Evolutionary conservation across 37 sponge, comb jelly and placozoan genomes (phyloP).

Genomic region (Axinella damicornis): DNA sequence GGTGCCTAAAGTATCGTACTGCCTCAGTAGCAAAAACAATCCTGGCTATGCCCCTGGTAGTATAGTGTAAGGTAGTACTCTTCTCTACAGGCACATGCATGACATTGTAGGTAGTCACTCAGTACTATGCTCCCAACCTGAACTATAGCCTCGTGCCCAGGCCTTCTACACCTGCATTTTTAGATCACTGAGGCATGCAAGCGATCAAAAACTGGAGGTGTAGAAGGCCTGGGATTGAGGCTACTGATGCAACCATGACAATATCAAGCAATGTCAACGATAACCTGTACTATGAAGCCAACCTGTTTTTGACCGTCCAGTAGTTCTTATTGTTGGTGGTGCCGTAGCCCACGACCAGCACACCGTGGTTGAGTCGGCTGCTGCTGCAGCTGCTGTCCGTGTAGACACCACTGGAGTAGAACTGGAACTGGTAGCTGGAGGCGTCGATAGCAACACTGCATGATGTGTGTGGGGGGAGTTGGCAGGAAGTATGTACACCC

Average conservation of each 20-base stretch:
- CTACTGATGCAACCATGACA: not conserved
- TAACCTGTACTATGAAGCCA: not conserved
- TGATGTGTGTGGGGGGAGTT: not conserved
- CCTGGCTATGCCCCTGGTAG: too few species aligned
- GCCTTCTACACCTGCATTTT: too few species aligned
- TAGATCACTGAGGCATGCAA: too few species aligned
- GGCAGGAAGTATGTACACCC: not conserved
- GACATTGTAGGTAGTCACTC: too few species aligned
- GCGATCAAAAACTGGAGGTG: too few species aligned
- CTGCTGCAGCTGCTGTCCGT: constrained; percentile 79
- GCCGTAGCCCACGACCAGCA: constrained; percentile 92
- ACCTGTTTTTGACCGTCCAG: constrained; percentile 93
- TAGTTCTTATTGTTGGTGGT: constrained; percentile 38
- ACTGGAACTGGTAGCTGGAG: constrained; percentile 79
- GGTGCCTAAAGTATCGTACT: too few species aligned
- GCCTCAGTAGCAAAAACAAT: too few species aligned
- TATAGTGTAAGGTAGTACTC: too few species aligned
- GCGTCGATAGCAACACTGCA: constrained; percentile 91
- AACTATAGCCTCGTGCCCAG: too few species aligned
- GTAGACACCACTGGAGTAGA: constrained; percentile 90
- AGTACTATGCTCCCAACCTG: too few species aligned
- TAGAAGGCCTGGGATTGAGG: too few species aligned
- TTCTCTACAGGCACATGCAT: too few species aligned
- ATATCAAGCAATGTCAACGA: not conserved
- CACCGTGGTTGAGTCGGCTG: constrained; percentile 90